Percentiles rank a stretch among this genome's conserved stretches.
Evolutionary conservation across 1,140 invertebrate species (phyloP).

Genomic region (Zeugodacus cucurbitae): DNA sequence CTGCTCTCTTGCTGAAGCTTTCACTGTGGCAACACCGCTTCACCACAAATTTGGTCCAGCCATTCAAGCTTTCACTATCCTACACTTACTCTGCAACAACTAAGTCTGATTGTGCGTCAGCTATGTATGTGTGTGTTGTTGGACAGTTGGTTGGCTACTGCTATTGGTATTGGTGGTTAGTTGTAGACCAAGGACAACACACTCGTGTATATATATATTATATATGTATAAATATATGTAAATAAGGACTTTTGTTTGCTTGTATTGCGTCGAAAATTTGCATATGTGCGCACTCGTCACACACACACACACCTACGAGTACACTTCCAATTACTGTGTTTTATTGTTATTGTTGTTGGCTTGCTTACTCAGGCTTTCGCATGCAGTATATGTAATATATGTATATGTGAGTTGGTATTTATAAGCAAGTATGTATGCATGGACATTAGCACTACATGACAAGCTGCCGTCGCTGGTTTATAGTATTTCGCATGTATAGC

Average conservation of each 20-base stretch:
- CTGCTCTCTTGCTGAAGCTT: too few relatives aligned
- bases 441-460: neutral
- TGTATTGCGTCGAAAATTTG: neutral
- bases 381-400: neutral
- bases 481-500: neutral
- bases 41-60: neutral
- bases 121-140: neutral
- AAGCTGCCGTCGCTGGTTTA: neutral
- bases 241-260: neutral
- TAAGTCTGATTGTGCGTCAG: neutral
- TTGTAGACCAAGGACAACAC: neutral
- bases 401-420: neutral
- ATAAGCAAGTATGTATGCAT: neutral
- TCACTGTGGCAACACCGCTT: neutral
- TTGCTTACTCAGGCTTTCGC: neutral
- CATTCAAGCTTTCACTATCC: neutral
- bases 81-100: neutral
- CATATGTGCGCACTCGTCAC: constrained; percentile 10
- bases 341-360: constrained; percentile 6
- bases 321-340: neutral
- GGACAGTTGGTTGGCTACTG: neutral
- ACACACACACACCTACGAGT: neutral
- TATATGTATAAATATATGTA: neutral
- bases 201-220: neutral
- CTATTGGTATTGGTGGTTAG: neutral